A percentile compares a stretch with the other conserved stretches of the same genome.
These are phyloP conservation scores for Chloroceryle aenea DNA, from an alignment of 2,113 vertebrate genomes.

Conservation along the genomic window DNA sequence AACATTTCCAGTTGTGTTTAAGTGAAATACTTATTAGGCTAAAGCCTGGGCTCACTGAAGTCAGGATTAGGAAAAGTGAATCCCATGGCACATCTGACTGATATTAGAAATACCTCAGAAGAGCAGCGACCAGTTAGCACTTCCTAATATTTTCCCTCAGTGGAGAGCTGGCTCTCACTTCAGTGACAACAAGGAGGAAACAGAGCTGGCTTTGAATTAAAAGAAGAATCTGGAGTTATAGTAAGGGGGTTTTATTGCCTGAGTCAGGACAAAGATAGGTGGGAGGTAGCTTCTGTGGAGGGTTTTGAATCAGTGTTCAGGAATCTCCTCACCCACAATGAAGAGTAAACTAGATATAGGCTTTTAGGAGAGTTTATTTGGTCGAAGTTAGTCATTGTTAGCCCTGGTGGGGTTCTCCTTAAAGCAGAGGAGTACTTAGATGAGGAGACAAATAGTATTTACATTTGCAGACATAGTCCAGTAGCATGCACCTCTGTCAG, in stretches of 20 bases:
- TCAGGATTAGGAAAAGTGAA: neutral
- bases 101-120: neutral
- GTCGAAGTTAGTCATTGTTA: slow-evolving; percentile 30
- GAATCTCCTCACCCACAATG: neutral
- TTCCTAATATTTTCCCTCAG: slow-evolving; percentile 10
- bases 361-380: neutral
- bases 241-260: neutral
- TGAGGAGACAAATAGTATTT: neutral
- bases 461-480: neutral
- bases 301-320: slow-evolving; percentile 44
- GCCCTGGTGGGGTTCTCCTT: neutral
- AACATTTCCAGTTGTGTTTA: slow-evolving; percentile 14
- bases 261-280: neutral
- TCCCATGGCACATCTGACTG: neutral
- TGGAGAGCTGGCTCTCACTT: neutral
- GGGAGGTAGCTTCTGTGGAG: neutral
- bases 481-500: neutral
- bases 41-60: neutral
- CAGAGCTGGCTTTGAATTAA: neutral
- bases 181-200: neutral
- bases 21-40: neutral
- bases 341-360: neutral
- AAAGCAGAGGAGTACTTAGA: neutral
- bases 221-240: neutral
- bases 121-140: neutral